Evolutionary conservation across 1,140 invertebrate species (phyloP), one percentile per base, ranked within the genome.

Genomic region (Pseudomyrmex sp.): DNA sequence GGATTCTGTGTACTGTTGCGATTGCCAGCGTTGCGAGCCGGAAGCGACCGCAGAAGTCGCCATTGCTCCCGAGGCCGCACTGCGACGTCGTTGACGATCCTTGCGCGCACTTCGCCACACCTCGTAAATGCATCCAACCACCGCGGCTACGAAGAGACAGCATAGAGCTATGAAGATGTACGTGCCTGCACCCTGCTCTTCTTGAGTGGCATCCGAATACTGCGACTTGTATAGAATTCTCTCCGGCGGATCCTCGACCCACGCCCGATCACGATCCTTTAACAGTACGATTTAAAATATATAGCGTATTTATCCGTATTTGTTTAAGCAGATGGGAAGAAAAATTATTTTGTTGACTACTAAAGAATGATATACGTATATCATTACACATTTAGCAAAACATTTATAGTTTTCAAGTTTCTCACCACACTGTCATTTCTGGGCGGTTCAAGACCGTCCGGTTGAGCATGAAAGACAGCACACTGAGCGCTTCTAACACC

Each of bases 401-500:
- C 8, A 20, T 12, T 44, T 44, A 26, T 26, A 15, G 44, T 23
- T 65, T 69, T 9, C 9, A n/a, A 76, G 2, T 63, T 50, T 88
- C 93, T 95, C 92, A 97, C 96, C 92, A 96, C 95, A 91, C 96
- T 97, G 68, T 96, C 95, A 85, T 97, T 97, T 75, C 96, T 93
- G 13, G 95, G 95, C 15, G 96, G 96, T 84, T 96, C 96, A 54
- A 95, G 94, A 54, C 95, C 95, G 58, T 91, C 89, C 92, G 95
- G 94, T 95, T 96, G 90, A 94, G 95, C 85, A 93, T 95, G 89
- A 95, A 98, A 98, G 85, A 96, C 96, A 0, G 97, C 97, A 92
- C 97, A 98, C 87, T 97, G 97, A 4, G 97, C 97, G 91, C 97
- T 97, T 88, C 97, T 94, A 1, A 98, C 96, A n/a, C 97, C 97